A percentile compares a stretch with the other conserved stretches of the same genome.
Conservation (phyloP, 2,797 vertebrate species). For the Pseudochirops corinnae region DNA sequence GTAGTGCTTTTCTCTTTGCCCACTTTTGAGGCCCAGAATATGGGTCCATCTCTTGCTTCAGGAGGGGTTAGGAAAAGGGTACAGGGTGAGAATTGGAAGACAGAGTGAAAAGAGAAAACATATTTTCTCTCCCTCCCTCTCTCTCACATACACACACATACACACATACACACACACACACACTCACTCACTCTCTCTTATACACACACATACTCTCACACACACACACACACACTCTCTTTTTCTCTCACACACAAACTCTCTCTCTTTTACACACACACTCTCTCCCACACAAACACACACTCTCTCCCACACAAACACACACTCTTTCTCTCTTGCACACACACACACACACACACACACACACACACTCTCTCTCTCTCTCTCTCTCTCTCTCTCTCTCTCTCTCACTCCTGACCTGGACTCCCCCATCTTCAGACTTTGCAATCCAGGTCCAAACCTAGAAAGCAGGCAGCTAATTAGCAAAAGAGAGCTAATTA, state of each 20-base stretch:
- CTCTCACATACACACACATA: too few relatives aligned
- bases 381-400: not conserved
- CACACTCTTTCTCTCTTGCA: not conserved
- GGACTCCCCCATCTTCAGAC: not conserved
- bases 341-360: too few relatives aligned
- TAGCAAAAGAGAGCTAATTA: not conserved
- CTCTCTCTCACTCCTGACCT: not conserved
- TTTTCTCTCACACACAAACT: not conserved
- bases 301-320: not conserved
- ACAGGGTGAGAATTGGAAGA: not conserved
- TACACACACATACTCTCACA: too few relatives aligned
- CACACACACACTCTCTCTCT: too few relatives aligned
- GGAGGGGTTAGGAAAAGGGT: not conserved
- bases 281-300: too few relatives aligned
- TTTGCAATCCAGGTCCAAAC: not conserved
- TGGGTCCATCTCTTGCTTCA: not conserved
- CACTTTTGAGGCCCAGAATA: not conserved
- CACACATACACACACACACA: too few relatives aligned
- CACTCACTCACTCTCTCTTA: too few relatives aligned
- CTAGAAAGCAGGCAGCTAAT: not conserved
- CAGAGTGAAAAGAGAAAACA: not conserved
- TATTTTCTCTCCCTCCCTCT: not conserved
- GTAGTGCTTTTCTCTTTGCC: not conserved
- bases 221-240: too few relatives aligned
- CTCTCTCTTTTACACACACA: too few relatives aligned